Conservation (phyloP, 30 jellyfish, hydroid and myxozoan genomes). For the Aurelia sp. region DNA sequence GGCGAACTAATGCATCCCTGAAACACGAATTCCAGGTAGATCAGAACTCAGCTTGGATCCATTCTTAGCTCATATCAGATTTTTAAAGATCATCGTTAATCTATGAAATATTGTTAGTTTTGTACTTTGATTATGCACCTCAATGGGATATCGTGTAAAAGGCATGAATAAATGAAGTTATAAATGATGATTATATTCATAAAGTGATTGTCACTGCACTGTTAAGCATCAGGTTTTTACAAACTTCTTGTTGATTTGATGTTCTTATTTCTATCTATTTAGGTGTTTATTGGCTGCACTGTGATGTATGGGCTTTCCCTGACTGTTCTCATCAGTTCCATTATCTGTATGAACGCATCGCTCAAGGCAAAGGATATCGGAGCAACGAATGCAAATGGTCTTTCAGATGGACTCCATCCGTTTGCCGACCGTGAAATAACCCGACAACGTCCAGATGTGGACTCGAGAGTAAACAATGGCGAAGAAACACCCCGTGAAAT, state of each 20-base stretch:
- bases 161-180: too few species aligned
- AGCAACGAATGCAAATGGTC: neutral
- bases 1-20: too few species aligned
- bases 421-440: slow-evolving; percentile 54
- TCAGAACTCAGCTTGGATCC: too few species aligned
- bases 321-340: slow-evolving; percentile 51
- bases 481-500: slow-evolving; percentile 4
- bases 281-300: slow-evolving; percentile 87
- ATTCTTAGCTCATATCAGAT: too few species aligned
- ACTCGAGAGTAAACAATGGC: neutral
- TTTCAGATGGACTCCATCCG: slow-evolving; percentile 37
- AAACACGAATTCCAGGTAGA: too few species aligned
- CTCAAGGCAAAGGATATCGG: neutral
- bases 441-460: slow-evolving; percentile 22
- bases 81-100: too few species aligned
- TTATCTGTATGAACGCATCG: slow-evolving; percentile 45
- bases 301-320: slow-evolving; percentile 84
- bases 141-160: too few species aligned
- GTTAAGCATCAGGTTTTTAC: too few species aligned
- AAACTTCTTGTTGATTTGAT: neutral
- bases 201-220: too few species aligned
- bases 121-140: too few species aligned
- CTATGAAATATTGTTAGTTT: too few species aligned
- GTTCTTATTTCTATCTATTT: neutral
- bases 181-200: neutral